Conservation (phyloP, 2,888 invertebrate genomes). For the Cryptocheilus praepositus region DNA sequence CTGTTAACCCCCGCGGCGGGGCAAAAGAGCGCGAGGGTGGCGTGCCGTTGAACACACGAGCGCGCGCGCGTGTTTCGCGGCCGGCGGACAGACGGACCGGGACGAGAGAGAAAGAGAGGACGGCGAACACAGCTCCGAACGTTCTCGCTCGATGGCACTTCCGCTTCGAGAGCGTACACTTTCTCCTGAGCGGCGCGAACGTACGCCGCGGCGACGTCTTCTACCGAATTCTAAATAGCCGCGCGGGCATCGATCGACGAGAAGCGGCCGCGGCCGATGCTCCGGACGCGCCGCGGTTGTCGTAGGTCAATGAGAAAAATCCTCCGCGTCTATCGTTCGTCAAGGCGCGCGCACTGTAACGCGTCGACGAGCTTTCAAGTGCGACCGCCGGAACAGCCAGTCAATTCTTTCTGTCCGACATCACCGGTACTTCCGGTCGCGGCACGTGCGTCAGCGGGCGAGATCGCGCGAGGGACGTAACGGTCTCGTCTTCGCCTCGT, state of each 20-base stretch:
- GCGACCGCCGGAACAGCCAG: not conserved
- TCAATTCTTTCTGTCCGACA: too few species aligned
- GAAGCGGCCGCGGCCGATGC: too few species aligned
- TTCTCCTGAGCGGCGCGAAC: slow-evolving; percentile 39
- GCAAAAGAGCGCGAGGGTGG: slow-evolving; percentile 6
- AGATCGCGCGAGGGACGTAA: slow-evolving; percentile 7
- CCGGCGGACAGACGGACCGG: slow-evolving; percentile 19
- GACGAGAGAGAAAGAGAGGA: slow-evolving; percentile 28
- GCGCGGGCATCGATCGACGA: too few species aligned
- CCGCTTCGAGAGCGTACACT: slow-evolving; percentile 47
- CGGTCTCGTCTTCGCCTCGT: slow-evolving; percentile 30
- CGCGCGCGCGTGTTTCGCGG: not conserved
- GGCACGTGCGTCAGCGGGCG: slow-evolving; percentile 37
- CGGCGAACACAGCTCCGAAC: slow-evolving; percentile 35
- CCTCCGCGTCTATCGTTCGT: too few species aligned
- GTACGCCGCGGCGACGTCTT: slow-evolving; percentile 19
- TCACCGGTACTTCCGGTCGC: slow-evolving; percentile 32
- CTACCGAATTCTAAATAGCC: slow-evolving; percentile 4
- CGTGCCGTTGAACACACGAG: not conserved
- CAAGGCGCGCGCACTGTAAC: too few species aligned
- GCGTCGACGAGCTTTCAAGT: not conserved
- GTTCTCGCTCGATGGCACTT: slow-evolving; percentile 53
- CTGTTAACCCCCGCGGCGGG: not conserved
- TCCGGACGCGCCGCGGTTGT: too few species aligned
- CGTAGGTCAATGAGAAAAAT: too few species aligned